Percentiles rank a stretch among this genome's conserved stretches.
Conservation (phyloP, 2,888 invertebrate genomes). For the Urechis unicinctus region DNA sequence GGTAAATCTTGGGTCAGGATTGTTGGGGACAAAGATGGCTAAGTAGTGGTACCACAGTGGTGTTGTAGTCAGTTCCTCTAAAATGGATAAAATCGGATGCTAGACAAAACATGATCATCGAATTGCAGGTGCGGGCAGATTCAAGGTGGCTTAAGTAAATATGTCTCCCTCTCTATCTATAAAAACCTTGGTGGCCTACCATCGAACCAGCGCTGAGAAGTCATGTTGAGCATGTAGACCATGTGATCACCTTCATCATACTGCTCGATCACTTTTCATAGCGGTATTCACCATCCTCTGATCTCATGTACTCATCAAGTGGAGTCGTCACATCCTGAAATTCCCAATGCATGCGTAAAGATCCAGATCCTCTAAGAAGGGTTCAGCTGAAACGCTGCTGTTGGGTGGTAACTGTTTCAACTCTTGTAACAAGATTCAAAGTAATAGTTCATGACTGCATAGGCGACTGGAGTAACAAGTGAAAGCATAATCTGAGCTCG, state of each 20-base stretch:
- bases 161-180: too few relatives aligned
- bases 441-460: too few relatives aligned
- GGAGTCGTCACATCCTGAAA: conserved; percentile 3
- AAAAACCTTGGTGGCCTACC: not conserved
- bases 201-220: conserved; percentile 9
- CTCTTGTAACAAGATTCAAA: too few relatives aligned
- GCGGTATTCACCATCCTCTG: not conserved
- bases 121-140: not conserved
- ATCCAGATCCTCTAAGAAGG: too few relatives aligned
- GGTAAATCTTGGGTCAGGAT: not conserved
- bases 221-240: conserved; percentile 3
- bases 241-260: conserved; percentile 1
- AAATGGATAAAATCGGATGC: not conserved
- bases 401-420: too few relatives aligned
- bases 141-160: too few relatives aligned
- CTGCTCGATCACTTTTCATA: conserved; percentile 2
- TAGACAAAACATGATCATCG: too few relatives aligned
- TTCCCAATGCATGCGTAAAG: too few relatives aligned
- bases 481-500: too few relatives aligned
- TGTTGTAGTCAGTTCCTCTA: conserved; percentile 2
- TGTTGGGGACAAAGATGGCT: conserved; percentile 3
- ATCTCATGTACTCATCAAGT: conserved; percentile 11
- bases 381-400: too few relatives aligned
- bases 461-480: too few relatives aligned
- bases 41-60: conserved; percentile 12